Percentiles rank a stretch among this genome's conserved stretches.
phyloP scores from a whole-genome alignment of 2,888 invertebrate species.

The Yponomeuta malinellus region DNA sequence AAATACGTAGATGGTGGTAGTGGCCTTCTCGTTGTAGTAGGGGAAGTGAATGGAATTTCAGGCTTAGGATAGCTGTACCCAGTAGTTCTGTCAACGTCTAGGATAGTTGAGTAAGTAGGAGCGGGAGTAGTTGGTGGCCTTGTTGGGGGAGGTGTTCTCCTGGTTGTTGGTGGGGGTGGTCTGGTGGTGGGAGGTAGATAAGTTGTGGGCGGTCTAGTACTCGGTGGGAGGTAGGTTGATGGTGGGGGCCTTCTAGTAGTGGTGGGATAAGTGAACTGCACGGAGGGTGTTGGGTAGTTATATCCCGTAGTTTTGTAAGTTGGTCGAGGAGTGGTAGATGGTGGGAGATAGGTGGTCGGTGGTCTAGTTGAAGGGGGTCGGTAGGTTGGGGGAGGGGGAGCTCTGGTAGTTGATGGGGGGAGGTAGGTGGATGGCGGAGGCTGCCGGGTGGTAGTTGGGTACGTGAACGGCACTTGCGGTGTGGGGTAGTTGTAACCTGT shows the following conservation, averaged over 20 bases:
- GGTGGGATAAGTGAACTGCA: constrained; percentile 25
- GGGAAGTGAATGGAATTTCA: constrained; percentile 37
- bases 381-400: constrained; percentile 22
- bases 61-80: constrained; percentile 25
- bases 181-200: constrained; percentile 26
- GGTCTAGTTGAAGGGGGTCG: constrained; percentile 13
- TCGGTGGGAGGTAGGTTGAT: constrained; percentile 22
- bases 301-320: constrained; percentile 29
- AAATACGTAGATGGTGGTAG: constrained; percentile 19
- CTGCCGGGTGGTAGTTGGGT: constrained; percentile 23
- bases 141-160: constrained; percentile 25
- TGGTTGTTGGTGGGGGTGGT: constrained; percentile 22
- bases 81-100: constrained; percentile 18
- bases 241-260: constrained; percentile 16
- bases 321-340: constrained; percentile 23
- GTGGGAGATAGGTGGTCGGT: constrained; percentile 23
- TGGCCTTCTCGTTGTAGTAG: constrained; percentile 21
- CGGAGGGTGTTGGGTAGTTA: constrained; percentile 25
- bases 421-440: constrained; percentile 10
- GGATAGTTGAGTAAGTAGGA: constrained; percentile 13
- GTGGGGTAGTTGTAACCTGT: constrained; percentile 19
- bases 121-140: constrained; percentile 21
- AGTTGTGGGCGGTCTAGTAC: constrained; percentile 22
- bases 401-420: constrained; percentile 15
- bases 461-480: constrained; percentile 29